Evolutionary conservation across 2,888 invertebrate species (phyloP).

Genomic region (Troides aeacus): DNA sequence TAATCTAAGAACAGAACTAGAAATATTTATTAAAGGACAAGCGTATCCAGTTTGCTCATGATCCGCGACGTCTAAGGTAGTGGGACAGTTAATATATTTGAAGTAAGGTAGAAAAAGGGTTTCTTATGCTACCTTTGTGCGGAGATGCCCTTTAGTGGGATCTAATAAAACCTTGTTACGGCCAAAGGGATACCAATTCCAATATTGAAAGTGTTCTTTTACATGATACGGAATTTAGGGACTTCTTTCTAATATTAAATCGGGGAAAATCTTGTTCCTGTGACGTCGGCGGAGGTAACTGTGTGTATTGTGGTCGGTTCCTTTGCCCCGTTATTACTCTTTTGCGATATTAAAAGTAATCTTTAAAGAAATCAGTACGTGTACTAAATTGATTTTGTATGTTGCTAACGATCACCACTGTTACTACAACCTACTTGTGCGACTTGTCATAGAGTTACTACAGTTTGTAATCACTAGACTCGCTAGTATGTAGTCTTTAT

Average conservation of each 20-base stretch:
- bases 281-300: slow-evolving; percentile 53
- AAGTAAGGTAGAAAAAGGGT: slow-evolving; percentile 80
- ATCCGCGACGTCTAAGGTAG: slow-evolving; percentile 55
- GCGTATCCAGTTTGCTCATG: background rate
- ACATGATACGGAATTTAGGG: slow-evolving; percentile 80
- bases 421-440: too few relatives aligned
- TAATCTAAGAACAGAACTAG: background rate
- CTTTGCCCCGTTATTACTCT: slow-evolving; percentile 4
- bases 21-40: background rate
- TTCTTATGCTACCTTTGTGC: slow-evolving; percentile 77
- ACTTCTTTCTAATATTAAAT: slow-evolving; percentile 77
- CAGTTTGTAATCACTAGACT: too few relatives aligned
- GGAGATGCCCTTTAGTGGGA: slow-evolving; percentile 79
- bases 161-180: slow-evolving; percentile 81
- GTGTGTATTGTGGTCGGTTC: slow-evolving; percentile 43
- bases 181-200: slow-evolving; percentile 79
- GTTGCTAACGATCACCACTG: too few relatives aligned
- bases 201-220: slow-evolving; percentile 80
- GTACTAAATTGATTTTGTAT: too few relatives aligned
- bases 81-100: slow-evolving; percentile 80
- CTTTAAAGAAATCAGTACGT: background rate
- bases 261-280: slow-evolving; percentile 68
- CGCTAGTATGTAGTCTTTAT: too few relatives aligned
- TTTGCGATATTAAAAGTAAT: background rate
- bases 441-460: too few relatives aligned